A percentile compares a stretch with the other conserved stretches of the same genome.
These are phyloP conservation scores for Pheosia tremula DNA, from an alignment of 2,888 invertebrate species.

Conservation along the genomic window DNA sequence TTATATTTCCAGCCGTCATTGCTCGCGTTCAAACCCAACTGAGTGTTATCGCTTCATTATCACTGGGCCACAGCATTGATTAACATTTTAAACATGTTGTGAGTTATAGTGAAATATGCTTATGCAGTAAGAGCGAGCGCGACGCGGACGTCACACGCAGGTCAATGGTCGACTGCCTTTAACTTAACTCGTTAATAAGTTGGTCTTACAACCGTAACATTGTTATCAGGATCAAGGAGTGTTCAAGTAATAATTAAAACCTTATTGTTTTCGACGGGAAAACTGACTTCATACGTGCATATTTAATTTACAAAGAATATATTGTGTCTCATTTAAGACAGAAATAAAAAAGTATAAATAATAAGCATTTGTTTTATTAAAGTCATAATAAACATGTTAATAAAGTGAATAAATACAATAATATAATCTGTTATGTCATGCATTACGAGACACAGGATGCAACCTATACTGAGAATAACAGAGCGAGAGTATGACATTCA, in stretches of 20 bases:
- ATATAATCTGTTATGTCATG: conserved; percentile 68
- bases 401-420: conserved; percentile 83
- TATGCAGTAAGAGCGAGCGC: conserved; percentile 21
- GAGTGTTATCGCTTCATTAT: conserved; percentile 67
- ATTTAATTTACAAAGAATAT: too few relatives aligned
- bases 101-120: conserved; percentile 45
- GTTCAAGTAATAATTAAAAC: too few relatives aligned
- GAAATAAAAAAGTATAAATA: conserved; percentile 49
- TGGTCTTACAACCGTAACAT: neutral
- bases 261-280: neutral
- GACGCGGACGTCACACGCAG: neutral
- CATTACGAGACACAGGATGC: conserved; percentile 62
- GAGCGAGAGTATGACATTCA: conserved; percentile 52
- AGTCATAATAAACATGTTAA: conserved; percentile 84
- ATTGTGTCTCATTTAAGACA: neutral
- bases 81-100: conserved; percentile 66
- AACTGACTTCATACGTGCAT: too few relatives aligned
- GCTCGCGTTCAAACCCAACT: conserved; percentile 53
- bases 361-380: conserved; percentile 83
- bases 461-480: conserved; percentile 60
- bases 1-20: conserved; percentile 47
- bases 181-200: neutral
- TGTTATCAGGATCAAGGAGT: too few relatives aligned
- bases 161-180: conserved; percentile 47
- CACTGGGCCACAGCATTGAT: conserved; percentile 60